Percentiles rank a stretch among this genome's conserved stretches.
Evolutionary conservation across 2,113 vertebrate species (phyloP).

Genomic region (Vireo altiloquus): DNA sequence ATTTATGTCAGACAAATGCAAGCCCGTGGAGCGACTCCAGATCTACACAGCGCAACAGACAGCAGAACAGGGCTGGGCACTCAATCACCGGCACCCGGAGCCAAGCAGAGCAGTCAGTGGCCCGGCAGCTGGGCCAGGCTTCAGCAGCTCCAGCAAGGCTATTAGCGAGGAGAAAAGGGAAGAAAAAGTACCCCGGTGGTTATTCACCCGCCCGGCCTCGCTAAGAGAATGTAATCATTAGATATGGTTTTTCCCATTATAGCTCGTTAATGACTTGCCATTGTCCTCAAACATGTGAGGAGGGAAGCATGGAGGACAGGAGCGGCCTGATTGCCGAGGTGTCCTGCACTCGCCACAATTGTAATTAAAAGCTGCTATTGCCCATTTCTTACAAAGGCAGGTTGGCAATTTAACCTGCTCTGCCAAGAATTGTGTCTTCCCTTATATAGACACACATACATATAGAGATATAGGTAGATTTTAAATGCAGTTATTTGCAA

Average conservation of each 20-base stretch:
- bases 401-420: not conserved
- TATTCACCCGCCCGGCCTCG: not conserved
- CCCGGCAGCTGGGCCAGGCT: conserved; percentile 4
- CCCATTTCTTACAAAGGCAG: not conserved
- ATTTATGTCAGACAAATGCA: conserved; percentile 45
- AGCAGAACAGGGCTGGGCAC: not conserved
- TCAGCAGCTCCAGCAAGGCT: not conserved
- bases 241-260: conserved; percentile 46
- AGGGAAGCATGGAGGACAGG: conserved; percentile 14
- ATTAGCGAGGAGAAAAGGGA: conserved; percentile 10
- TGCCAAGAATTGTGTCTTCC: not conserved
- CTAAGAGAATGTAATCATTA: conserved; percentile 31
- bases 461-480: not conserved
- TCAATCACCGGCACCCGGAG: not conserved
- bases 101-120: not conserved
- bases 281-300: conserved; percentile 7
- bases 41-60: not conserved
- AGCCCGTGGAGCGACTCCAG: conserved; percentile 23
- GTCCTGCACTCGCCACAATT: not conserved
- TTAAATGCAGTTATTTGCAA: not conserved
- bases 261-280: conserved; percentile 39
- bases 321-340: conserved; percentile 2
- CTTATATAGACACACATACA: not conserved
- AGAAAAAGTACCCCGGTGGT: not conserved
- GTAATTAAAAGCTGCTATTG: conserved; percentile 24